phyloP scores from a whole-genome alignment of 2,888 invertebrate species.

The Syrphus vitripennis region DNA sequence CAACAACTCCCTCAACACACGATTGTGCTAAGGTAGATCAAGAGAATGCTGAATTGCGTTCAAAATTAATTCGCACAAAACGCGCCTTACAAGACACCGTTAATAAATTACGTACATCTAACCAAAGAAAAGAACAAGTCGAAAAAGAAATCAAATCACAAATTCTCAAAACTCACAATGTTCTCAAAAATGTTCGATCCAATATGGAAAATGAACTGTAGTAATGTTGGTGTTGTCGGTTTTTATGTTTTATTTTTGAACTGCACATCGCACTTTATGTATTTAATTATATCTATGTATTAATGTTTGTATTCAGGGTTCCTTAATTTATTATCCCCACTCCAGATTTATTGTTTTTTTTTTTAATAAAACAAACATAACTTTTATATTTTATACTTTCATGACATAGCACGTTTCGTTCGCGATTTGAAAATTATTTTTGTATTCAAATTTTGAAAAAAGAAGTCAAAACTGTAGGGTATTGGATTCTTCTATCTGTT shows the following conservation, averaged over 20 bases:
- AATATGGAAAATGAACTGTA: constrained; percentile 84
- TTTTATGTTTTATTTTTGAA: neutral
- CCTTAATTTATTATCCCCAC: constrained; percentile 53
- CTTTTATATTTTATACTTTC: neutral
- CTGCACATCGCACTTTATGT: constrained; percentile 1
- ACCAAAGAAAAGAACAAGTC: constrained; percentile 90
- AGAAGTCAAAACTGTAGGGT: no score
- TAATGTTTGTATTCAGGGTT: constrained; percentile 59
- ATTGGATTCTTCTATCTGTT: no score
- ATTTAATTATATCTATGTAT: constrained; percentile 38
- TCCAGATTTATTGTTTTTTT: neutral
- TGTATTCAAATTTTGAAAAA: neutral
- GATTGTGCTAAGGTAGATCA: constrained; percentile 82
- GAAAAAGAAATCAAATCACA: constrained; percentile 92
- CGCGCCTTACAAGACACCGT: constrained; percentile 90
- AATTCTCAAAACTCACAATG: constrained; percentile 90
- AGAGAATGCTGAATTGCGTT: constrained; percentile 88
- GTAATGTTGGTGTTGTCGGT: constrained; percentile 63
- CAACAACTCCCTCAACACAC: constrained; percentile 69
- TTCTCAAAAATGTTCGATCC: constrained; percentile 88
- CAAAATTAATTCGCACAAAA: constrained; percentile 87
- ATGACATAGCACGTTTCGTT: neutral
- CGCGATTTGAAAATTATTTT: neutral
- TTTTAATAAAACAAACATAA: neutral
- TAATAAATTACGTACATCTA: constrained; percentile 88